Conservation (phyloP, 2,797 vertebrate species). For the Thripadectes ignobilis region DNA sequence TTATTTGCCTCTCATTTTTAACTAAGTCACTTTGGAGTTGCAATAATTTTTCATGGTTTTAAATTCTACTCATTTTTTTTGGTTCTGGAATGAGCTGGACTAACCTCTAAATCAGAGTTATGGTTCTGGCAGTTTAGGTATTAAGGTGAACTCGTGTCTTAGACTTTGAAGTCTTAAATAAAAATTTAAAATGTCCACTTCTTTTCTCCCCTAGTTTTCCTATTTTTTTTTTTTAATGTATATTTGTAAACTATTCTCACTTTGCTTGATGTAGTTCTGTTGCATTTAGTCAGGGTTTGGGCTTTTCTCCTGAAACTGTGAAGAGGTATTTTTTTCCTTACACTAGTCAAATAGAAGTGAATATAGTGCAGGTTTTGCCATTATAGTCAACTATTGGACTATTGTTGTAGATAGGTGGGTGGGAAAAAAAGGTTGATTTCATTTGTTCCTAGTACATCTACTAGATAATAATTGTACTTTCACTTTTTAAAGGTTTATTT, state of each 20-base stretch:
- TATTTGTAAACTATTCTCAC: neutral
- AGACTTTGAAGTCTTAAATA: neutral
- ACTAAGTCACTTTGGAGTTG: fast-evolving
- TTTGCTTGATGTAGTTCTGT: neutral
- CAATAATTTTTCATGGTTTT: neutral
- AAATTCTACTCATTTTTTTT: neutral
- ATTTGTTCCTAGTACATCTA: neutral
- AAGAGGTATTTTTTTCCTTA: neutral
- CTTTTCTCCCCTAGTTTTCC: neutral
- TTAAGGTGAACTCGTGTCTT: neutral
- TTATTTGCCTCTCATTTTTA: neutral
- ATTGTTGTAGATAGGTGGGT: neutral
- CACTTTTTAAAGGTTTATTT: neutral
- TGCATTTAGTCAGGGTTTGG: neutral
- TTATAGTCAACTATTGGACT: neutral
- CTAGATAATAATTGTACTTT: neutral
- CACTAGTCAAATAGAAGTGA: neutral
- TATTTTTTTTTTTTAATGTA: neutral
- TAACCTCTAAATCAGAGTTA: neutral
- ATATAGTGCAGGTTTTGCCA: neutral
- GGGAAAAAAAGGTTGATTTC: neutral
- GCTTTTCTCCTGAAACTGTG: neutral
- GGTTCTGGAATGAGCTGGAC: neutral
- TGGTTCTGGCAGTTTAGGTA: neutral
- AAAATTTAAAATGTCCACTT: neutral